Conservation (phyloP, 53 echinoderm and acorn worm species). For the Apostichopus leukothele region DNA sequence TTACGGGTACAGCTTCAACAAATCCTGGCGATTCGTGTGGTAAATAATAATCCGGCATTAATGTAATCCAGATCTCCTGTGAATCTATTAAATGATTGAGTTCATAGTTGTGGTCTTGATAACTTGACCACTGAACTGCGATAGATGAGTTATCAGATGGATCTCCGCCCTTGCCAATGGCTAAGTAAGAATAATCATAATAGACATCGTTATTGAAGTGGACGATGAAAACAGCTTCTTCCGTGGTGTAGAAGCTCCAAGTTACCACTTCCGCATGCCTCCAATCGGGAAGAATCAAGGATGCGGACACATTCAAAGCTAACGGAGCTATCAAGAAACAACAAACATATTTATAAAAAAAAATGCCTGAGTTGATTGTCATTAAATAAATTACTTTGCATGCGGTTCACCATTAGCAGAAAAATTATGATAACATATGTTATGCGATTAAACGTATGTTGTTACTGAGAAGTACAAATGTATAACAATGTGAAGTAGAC, state of each 20-base stretch:
- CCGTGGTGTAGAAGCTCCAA: background rate
- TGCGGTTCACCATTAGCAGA: too few species aligned
- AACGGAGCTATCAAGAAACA: conserved; percentile 5
- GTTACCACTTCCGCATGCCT: background rate
- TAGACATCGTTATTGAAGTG: background rate
- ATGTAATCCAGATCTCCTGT: background rate
- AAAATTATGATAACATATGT: too few species aligned
- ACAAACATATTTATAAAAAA: too few species aligned
- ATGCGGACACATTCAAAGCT: too few species aligned
- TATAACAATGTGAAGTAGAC: too few species aligned
- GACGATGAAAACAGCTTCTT: background rate
- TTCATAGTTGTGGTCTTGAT: background rate
- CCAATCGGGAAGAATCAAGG: background rate
- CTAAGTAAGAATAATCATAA: conserved; percentile 1
- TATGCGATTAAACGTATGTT: too few species aligned
- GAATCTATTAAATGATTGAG: background rate
- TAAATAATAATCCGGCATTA: background rate
- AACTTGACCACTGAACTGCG: background rate
- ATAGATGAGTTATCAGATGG: conserved; percentile 4
- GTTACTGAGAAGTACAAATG: too few species aligned
- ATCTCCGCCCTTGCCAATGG: conserved; percentile 7
- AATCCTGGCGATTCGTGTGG: background rate
- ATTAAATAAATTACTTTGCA: too few species aligned
- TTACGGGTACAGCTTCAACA: background rate
- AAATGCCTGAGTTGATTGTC: too few species aligned